Conservation (phyloP, 2,113 vertebrate species). For the Hippoglossus stenolepis region DNA sequence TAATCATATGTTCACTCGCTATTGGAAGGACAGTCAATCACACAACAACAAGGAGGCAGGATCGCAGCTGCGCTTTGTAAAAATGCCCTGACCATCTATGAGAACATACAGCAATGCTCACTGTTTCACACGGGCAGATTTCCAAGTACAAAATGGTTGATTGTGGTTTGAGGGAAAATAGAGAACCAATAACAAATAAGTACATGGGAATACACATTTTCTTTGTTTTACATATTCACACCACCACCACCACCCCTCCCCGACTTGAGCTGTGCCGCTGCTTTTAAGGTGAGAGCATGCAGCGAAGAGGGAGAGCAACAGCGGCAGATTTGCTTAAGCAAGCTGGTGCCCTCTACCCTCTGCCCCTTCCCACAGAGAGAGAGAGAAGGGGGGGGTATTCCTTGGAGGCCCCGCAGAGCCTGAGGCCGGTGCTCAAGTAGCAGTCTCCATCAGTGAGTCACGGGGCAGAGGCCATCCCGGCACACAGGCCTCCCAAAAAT, state of each 20-base stretch:
- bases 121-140: slow-evolving; percentile 69
- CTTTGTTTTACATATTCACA: slow-evolving; percentile 83
- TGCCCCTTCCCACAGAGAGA: slow-evolving; percentile 79
- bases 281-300: slow-evolving; percentile 79
- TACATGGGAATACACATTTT: slow-evolving; percentile 81
- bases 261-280: slow-evolving; percentile 66
- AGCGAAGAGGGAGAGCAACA: slow-evolving; percentile 76
- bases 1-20: slow-evolving; percentile 77
- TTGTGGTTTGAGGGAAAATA: slow-evolving; percentile 80
- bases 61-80: slow-evolving; percentile 70
- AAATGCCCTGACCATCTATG: slow-evolving; percentile 71
- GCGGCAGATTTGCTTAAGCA: slow-evolving; percentile 83
- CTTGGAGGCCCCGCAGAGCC: slow-evolving; percentile 78
- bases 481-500: slow-evolving; percentile 85
- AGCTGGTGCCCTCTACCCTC: slow-evolving; percentile 82
- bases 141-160: slow-evolving; percentile 79
- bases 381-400: slow-evolving; percentile 68
- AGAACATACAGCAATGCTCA: slow-evolving; percentile 68
- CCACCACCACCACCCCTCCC: slow-evolving; percentile 38
- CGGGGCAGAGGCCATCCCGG: slow-evolving; percentile 84
- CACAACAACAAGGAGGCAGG: slow-evolving; percentile 60
- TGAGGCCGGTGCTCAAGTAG: slow-evolving; percentile 79
- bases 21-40: slow-evolving; percentile 78
- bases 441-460: slow-evolving; percentile 86
- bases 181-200: slow-evolving; percentile 79